Base-by-base conservation (phyloP, 2,113 vertebrate genomes). In the Anser brachyrhynchus region DNA sequence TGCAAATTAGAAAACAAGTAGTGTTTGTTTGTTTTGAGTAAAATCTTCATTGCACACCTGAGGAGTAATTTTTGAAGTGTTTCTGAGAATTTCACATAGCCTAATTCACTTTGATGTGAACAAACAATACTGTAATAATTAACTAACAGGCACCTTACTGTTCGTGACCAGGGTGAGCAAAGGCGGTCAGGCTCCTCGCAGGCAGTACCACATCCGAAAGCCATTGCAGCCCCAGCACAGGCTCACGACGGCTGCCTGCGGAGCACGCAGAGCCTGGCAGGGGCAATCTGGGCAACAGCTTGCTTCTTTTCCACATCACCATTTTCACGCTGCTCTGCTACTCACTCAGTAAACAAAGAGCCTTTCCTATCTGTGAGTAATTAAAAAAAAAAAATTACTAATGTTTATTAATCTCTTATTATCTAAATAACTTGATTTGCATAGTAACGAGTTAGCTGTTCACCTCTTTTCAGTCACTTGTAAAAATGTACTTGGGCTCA, bases 121-220 rank as follows among this genome's bases (percentile, higher is more conserved):
- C 51, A 55, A 91, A 80, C 11, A 20, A 46, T 26, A 26, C 0
- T 39, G 64, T 28, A 52, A 9, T 33, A 28, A 67, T 72, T 69
- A 88, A n/a, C 29, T 65, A 49, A 73, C 35, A 3, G 62, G 37
- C 13, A 33, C 10, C 33, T 69, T 31, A 13, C 64, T 76, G 4
- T 54, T 77, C 20, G 29, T 52, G 15, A 54, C 19, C 74, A 98
- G 98, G 98, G 97, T 61, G 70, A 89, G 11, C 95, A 97, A 88
- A 84, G 98, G 62, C 98, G 97, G 98, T 97, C 97, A 49, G 98
- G 98, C 62, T 97, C 98, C 57, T 78, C 71, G 15, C 97, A 98
- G 92, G 97, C 94, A 65, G 80, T 61, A 39, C 97, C 98, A 29
- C 75, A 98, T 90, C 95, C 94, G 20, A 92, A 84, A 35, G 94